phyloP scores from a whole-genome alignment of 2,797 vertebrate genomes.

The Rhinella marina region DNA sequence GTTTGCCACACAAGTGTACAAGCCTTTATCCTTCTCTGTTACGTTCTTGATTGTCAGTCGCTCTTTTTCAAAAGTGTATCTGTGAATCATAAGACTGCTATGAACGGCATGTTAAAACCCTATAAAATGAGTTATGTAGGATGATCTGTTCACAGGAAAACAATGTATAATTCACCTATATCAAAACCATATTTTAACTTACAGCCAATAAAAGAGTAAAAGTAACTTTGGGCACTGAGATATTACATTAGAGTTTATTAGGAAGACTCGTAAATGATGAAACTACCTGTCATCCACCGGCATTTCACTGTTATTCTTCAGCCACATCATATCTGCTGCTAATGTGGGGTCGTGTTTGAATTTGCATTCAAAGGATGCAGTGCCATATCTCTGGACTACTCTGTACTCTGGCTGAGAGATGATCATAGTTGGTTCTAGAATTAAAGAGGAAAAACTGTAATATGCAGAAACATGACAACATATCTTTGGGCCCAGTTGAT shows the following conservation, averaged over 20 bases:
- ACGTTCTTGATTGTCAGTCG: slow-evolving; percentile 87
- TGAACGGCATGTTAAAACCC: background rate
- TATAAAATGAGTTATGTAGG: background rate
- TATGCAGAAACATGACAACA: slow-evolving; percentile 58
- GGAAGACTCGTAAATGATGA: background rate
- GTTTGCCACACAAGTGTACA: slow-evolving; percentile 92
- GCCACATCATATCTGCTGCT: slow-evolving; percentile 82
- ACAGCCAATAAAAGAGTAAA: background rate
- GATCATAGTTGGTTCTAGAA: slow-evolving; percentile 91
- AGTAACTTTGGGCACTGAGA: background rate
- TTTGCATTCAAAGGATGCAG: slow-evolving; percentile 89
- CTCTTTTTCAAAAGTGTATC: slow-evolving; percentile 83
- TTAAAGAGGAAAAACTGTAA: slow-evolving; percentile 59
- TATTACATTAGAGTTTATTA: background rate
- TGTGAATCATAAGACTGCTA: slow-evolving; percentile 68
- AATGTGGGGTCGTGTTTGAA: slow-evolving; percentile 91
- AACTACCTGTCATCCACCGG: slow-evolving; percentile 88
- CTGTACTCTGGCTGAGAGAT: slow-evolving; percentile 89
- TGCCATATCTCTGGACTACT: slow-evolving; percentile 82
- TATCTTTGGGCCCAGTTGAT: background rate
- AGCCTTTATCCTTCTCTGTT: slow-evolving; percentile 86
- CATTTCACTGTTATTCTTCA: slow-evolving; percentile 86
- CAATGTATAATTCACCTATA: background rate
- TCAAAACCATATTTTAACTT: background rate
- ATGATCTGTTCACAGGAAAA: background rate